phyloP scores from a whole-genome alignment of 53 echinoderm and acorn worm genomes.

The Patiria pectinifera region DNA sequence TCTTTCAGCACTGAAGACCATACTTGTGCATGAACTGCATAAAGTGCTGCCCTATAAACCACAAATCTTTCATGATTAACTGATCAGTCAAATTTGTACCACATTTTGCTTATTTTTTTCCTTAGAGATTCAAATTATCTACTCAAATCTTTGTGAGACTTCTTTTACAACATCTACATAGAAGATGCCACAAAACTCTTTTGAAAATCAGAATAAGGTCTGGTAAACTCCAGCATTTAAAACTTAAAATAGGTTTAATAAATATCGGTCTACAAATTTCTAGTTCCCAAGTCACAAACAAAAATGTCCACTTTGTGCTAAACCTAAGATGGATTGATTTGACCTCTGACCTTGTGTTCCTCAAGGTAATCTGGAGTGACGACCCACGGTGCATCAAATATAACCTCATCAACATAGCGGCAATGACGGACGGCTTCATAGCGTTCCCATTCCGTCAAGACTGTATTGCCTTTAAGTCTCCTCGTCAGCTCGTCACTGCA shows the following conservation, averaged over 20 bases:
- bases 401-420: constrained; percentile 92
- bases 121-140: no score
- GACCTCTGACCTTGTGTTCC: constrained; percentile 78
- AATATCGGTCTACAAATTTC: no score
- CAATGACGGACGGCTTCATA: constrained; percentile 94
- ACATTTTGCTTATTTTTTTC: no score
- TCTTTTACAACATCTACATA: no score
- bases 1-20: no score
- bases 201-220: no score
- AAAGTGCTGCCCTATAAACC: no score
- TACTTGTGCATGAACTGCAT: no score
- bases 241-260: neutral
- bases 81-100: no score
- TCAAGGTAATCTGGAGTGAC: constrained; percentile 89
- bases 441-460: constrained; percentile 96
- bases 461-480: constrained; percentile 89
- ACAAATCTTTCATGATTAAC: no score
- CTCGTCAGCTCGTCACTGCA: constrained; percentile 94
- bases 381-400: constrained; percentile 93
- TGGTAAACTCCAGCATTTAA: neutral
- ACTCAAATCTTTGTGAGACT: no score
- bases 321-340: neutral
- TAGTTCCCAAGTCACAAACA: neutral
- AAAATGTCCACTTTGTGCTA: neutral
- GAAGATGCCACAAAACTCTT: no score